Evolutionary conservation across 2,888 invertebrate species (phyloP), one percentile per base, ranked within the genome.

Genomic region (Hoplodrina ambigua): DNA sequence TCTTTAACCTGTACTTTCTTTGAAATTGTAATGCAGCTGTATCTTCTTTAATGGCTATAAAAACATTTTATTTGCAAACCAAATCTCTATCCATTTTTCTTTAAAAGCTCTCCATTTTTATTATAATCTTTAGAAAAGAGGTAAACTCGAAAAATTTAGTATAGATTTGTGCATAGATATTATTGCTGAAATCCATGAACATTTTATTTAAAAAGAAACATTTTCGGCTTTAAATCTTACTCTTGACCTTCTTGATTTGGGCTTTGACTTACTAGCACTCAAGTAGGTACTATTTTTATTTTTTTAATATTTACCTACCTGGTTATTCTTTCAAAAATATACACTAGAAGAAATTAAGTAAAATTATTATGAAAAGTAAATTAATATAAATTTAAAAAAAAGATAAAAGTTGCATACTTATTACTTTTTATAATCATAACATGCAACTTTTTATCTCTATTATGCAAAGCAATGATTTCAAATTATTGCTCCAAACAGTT

Each of bases 401-500:
- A 37, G 8, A 37, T 37, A 8, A 8, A 7, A 37, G 7, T 37
- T 8, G 37, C 8, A 37, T 8, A 6, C 33, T 33, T 33, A 1
- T 53, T 0, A 25, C 25, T 25, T 25, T 15, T 0, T 56, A 37
- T 11, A 25, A 25, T 52, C 41, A 41, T 11, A 56, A 30, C 2
- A 44, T 37, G 19, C 11, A 30, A 73, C 41, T 60, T 30, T 1
- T 56, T 56, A 46, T 50, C 25, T 56, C 13, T 6, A 46, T 46
- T 64, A 19, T 19, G 4, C 15, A 37, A 69, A 56, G 46, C 33
- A 0, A 15, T 0, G 33, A 50, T 76, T 66, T 59, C 71, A 66
- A 44, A 49, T 7, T 53, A 67, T 65, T 78, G 49, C 68, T 69
- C 65, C 17, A 78, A 76, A 44, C 10, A 52, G 3, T 33, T 49